Evolutionary conservation across 1,140 invertebrate species (phyloP).

Genomic region (Trichomalopsis sarcophagae): DNA sequence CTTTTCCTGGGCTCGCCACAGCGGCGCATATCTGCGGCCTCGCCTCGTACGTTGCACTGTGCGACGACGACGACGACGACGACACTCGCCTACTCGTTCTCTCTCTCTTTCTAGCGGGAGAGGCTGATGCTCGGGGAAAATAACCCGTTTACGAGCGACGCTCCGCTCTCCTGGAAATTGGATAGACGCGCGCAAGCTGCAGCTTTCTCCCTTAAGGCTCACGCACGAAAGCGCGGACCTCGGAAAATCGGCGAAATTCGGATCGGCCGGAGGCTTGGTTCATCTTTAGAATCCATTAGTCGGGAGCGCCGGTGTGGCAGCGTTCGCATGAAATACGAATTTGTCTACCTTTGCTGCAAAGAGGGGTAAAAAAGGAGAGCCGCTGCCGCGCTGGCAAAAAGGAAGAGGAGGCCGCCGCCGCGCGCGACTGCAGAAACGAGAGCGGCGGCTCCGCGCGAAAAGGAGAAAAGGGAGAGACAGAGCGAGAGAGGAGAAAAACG

Average conservation of each 20-base stretch:
- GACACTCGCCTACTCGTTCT: constrained; percentile 20
- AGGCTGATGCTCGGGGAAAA: constrained; percentile 44
- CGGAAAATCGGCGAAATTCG: not conserved
- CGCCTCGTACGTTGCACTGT: constrained; percentile 51
- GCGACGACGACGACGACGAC: constrained; percentile 27
- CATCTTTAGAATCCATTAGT: constrained; percentile 45
- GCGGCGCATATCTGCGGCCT: constrained; percentile 52
- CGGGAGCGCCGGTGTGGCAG: not conserved
- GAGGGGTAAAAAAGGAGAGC: constrained; percentile 4
- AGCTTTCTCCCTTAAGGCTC: not conserved
- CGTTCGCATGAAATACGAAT: constrained; percentile 49
- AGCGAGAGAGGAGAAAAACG: constrained; percentile 19
- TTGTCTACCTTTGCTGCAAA: constrained; percentile 45
- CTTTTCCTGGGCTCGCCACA: constrained; percentile 47
- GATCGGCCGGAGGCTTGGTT: not conserved
- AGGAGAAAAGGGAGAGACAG: constrained; percentile 5
- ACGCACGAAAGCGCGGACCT: not conserved
- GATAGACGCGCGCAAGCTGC: not conserved
- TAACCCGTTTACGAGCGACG: constrained; percentile 45
- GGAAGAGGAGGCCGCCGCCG: not conserved
- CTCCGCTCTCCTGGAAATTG: constrained; percentile 28
- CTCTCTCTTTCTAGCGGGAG: not conserved
- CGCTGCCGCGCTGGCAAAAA: not conserved
- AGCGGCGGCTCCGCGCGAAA: not conserved
- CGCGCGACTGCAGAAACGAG: not conserved